Evolutionary conservation across 2,888 invertebrate species (phyloP).

Genomic region (Drosophila yooni): DNA sequence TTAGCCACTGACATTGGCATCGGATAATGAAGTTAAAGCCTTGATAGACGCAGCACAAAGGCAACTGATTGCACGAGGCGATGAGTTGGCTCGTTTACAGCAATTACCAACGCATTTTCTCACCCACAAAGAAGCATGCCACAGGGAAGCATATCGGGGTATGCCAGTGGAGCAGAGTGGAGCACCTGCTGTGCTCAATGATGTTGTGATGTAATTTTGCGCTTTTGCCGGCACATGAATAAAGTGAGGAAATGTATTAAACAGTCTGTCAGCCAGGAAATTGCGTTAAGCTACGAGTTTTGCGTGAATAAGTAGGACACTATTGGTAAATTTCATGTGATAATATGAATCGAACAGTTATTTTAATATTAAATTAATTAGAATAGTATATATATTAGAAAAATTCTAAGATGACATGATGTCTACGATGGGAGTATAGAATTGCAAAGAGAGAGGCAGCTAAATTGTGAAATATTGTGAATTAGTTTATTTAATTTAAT

Average conservation of each 20-base stretch:
- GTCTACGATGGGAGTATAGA: background rate
- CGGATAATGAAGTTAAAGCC: constrained; percentile 62
- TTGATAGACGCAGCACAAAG: constrained; percentile 46
- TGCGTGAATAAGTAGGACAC: background rate
- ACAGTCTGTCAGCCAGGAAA: background rate
- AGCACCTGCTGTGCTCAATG: constrained; percentile 69
- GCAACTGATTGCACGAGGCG: constrained; percentile 68
- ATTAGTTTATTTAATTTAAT: no score
- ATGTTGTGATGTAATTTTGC: constrained; percentile 17
- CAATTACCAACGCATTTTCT: constrained; percentile 75
- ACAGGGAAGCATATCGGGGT: background rate
- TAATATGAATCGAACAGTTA: background rate
- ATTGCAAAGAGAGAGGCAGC: background rate
- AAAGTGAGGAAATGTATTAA: background rate
- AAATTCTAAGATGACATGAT: background rate
- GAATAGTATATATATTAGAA: background rate
- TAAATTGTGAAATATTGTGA: background rate
- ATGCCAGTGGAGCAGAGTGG: background rate
- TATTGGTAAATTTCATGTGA: background rate
- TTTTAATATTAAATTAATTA: background rate
- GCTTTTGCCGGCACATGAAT: constrained; percentile 18
- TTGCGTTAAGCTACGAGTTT: background rate
- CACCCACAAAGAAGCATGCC: constrained; percentile 51
- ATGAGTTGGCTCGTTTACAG: constrained; percentile 61
- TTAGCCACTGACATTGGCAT: constrained; percentile 38